phyloP scores from a whole-genome alignment of 2,113 vertebrate genomes.

The Odobenus rosmarus region DNA sequence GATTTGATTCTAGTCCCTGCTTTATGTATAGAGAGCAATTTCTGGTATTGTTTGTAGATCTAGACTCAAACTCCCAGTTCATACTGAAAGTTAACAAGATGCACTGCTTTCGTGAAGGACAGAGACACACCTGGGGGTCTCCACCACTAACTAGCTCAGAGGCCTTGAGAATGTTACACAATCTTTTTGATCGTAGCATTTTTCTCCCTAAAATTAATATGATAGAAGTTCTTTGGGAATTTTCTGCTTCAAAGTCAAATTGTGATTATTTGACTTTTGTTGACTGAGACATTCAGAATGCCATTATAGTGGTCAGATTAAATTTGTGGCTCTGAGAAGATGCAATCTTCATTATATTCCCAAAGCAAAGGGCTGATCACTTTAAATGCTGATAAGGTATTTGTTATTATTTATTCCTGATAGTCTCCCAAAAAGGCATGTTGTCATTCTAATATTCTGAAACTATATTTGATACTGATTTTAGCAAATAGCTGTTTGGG shows the following conservation, averaged over 20 bases:
- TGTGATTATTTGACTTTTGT: not conserved
- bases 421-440: not conserved
- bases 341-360: not conserved
- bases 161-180: not conserved
- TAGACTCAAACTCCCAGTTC: not conserved
- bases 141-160: not conserved
- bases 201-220: not conserved
- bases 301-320: not conserved
- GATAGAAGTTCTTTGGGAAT: not conserved
- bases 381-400: not conserved
- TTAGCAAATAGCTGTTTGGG: not conserved
- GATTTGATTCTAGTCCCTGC: not conserved
- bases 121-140: not conserved
- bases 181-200: not conserved
- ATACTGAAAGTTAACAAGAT: not conserved
- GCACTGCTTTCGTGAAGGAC: not conserved
- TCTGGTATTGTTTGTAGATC: not conserved
- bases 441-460: slow-evolving; percentile 16
- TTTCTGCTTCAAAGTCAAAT: slow-evolving; percentile 41
- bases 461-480: not conserved
- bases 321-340: not conserved
- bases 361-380: not conserved
- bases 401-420: slow-evolving; percentile 41
- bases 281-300: not conserved
- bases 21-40: not conserved